phyloP scores from a whole-genome alignment of 2,113 vertebrate genomes.

The Cololabis saira region DNA sequence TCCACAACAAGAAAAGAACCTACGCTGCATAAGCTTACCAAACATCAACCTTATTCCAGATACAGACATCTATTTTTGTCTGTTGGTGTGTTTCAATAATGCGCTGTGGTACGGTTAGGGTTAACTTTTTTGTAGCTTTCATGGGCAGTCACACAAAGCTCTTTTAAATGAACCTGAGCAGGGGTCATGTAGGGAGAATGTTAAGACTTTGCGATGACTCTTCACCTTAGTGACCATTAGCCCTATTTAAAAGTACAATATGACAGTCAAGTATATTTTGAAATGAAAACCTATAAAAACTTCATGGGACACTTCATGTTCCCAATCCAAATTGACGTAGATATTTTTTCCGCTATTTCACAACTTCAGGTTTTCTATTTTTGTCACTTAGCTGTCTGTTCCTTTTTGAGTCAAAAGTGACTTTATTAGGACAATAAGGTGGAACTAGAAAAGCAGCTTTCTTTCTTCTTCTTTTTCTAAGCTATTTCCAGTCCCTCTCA shows the following conservation, averaged over 20 bases:
- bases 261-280: not conserved
- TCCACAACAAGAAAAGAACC: constrained; percentile 35
- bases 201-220: not conserved
- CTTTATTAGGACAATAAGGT: no score
- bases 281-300: no score
- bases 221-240: not conserved
- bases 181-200: constrained; percentile 15
- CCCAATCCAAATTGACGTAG: no score
- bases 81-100: constrained; percentile 10
- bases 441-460: no score
- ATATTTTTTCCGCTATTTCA: no score
- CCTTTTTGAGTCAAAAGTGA: no score
- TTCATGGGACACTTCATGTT: no score
- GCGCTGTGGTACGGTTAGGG: not conserved
- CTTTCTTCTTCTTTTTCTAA: no score
- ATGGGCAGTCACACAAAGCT: constrained; percentile 16
- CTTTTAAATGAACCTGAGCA: not conserved
- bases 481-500: no score
- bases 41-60: constrained; percentile 18
- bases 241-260: not conserved
- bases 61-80: constrained; percentile 33
- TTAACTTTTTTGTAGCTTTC: not conserved
- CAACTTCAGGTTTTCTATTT: no score
- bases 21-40: constrained; percentile 33
- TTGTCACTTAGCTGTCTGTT: no score